These are phyloP conservation scores for Eueides isabella DNA, from an alignment of 1,140 invertebrate species.

Conservation along the genomic window DNA sequence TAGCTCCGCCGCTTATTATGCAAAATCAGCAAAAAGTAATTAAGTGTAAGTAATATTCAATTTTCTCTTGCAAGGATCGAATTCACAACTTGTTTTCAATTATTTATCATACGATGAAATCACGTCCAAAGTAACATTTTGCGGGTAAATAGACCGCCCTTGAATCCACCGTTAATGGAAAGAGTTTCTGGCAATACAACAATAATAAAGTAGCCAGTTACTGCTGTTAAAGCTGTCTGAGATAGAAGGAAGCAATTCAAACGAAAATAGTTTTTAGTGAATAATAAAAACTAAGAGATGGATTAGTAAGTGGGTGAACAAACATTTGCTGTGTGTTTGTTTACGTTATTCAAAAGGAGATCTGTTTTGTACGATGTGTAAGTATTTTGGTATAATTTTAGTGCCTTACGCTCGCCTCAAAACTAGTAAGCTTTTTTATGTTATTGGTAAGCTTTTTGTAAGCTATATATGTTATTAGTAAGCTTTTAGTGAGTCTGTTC, in stretches of 20 bases:
- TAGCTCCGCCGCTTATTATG: too few relatives aligned
- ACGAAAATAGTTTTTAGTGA: conserved; percentile 29
- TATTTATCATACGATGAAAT: neutral
- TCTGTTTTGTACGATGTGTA: neutral
- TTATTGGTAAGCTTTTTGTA: too few relatives aligned
- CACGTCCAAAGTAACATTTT: conserved; percentile 2
- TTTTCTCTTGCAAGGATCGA: too few relatives aligned
- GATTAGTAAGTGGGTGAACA: conserved; percentile 16
- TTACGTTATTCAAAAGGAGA: neutral
- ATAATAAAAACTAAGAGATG: conserved; percentile 33
- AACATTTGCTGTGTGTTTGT: conserved; percentile 2
- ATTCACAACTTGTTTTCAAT: too few relatives aligned
- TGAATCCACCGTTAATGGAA: conserved; percentile 21
- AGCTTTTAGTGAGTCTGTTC: too few relatives aligned
- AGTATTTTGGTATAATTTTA: neutral
- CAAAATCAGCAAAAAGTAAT: too few relatives aligned
- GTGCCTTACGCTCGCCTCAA: neutral
- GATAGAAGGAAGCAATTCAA: conserved; percentile 19
- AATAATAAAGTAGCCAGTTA: conserved; percentile 28
- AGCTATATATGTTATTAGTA: too few relatives aligned
- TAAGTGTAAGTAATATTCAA: too few relatives aligned
- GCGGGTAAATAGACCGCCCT: conserved; percentile 22
- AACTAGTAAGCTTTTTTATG: neutral
- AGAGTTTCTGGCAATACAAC: conserved; percentile 28
- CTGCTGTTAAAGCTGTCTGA: neutral